Percentiles rank a stretch among this genome's conserved stretches.
Conservation (phyloP, 2,797 vertebrate genomes). For the Platalea minor region DNA sequence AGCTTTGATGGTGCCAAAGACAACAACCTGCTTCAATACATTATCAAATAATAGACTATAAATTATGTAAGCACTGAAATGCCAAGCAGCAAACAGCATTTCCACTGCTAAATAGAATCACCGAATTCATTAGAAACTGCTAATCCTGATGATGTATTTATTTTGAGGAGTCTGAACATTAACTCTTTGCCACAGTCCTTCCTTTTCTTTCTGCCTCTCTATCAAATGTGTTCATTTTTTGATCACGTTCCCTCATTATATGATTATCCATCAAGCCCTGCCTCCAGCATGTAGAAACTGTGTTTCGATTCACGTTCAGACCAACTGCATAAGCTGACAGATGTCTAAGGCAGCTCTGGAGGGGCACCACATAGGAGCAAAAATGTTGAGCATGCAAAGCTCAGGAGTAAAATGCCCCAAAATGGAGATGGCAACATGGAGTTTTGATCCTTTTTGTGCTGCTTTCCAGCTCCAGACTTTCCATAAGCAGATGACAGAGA, state of each 20-base stretch:
- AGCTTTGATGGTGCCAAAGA: slow-evolving; percentile 52
- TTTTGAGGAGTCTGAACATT: not conserved
- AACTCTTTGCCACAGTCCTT: not conserved
- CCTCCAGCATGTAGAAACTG: not conserved
- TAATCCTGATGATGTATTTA: not conserved
- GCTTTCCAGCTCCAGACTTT: not conserved
- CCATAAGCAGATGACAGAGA: not conserved
- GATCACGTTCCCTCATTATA: not conserved
- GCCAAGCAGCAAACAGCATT: slow-evolving; percentile 44
- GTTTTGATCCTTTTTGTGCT: not conserved
- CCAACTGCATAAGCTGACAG: not conserved
- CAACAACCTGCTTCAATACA: slow-evolving; percentile 43
- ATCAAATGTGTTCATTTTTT: not conserved
- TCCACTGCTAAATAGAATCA: slow-evolving; percentile 37
- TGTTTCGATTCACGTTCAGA: not conserved
- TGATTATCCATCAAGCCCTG: not conserved
- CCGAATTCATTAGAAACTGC: slow-evolving; percentile 2
- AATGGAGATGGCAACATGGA: not conserved
- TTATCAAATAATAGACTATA: slow-evolving; percentile 60
- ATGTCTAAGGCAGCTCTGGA: not conserved
- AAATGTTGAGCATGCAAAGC: not conserved
- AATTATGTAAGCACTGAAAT: slow-evolving; percentile 61
- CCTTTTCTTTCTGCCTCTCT: not conserved
- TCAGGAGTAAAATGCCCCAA: not conserved
- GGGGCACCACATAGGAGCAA: not conserved